A percentile compares a stretch with the other conserved stretches of the same genome.
These are phyloP conservation scores for Pseudochirops cupreus DNA, from an alignment of 2,797 vertebrate genomes.

Conservation along the genomic window DNA sequence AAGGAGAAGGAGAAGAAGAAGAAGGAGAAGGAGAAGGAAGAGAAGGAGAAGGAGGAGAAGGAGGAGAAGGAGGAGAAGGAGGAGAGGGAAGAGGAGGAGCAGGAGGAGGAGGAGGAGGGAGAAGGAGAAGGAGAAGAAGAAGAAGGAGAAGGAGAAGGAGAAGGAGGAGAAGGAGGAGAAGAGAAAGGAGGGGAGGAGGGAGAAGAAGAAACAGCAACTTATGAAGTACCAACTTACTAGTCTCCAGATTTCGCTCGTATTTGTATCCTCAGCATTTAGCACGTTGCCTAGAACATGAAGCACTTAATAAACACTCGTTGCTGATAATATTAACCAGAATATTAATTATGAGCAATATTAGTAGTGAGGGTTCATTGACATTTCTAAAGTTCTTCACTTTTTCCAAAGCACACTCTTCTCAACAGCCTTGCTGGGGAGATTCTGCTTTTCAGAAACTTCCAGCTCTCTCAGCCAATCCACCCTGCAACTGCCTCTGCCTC, in stretches of 20 bases:
- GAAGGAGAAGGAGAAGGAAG: rapidly evolving
- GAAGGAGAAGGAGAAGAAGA: too few relatives aligned
- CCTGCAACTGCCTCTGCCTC: background rate
- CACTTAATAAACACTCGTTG: background rate
- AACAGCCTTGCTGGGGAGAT: too few relatives aligned
- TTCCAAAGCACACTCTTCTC: background rate
- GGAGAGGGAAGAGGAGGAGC: too few relatives aligned
- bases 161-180: rapidly evolving
- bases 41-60: too few relatives aligned
- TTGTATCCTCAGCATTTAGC: background rate
- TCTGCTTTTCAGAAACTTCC: background rate
- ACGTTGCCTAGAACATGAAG: background rate
- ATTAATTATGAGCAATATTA: background rate
- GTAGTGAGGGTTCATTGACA: background rate
- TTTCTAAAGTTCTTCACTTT: background rate
- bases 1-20: background rate
- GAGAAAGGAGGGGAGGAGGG: too few relatives aligned
- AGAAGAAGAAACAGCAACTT: too few relatives aligned
- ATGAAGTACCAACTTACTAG: background rate
- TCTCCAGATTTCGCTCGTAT: background rate
- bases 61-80: too few relatives aligned
- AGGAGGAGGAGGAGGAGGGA: too few relatives aligned
- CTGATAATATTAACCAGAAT: background rate
- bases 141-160: background rate
- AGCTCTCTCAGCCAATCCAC: background rate